Evolutionary conservation across 2,888 invertebrate species (phyloP).

Genomic region (Chymomyza fuscimana): DNA sequence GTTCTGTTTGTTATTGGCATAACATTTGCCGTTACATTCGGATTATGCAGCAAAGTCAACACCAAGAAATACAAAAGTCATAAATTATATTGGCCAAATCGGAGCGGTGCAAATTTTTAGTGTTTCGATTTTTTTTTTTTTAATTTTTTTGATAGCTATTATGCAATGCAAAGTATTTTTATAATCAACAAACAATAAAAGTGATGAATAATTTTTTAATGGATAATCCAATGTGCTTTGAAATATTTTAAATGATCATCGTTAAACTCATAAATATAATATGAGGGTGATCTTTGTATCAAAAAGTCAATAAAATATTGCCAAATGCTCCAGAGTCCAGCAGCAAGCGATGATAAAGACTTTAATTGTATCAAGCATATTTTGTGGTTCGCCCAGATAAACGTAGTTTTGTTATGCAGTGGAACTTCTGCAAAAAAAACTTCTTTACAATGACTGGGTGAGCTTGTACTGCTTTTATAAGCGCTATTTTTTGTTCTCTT

Average conservation of each 20-base stretch:
- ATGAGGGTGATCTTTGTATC: neutral
- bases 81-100: conserved; percentile 67
- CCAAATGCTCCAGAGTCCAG: conserved; percentile 14
- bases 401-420: no score
- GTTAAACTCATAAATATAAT: neutral
- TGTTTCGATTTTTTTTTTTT: neutral
- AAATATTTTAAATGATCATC: neutral
- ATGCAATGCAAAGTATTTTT: conserved; percentile 49
- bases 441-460: no score
- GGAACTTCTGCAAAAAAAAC: no score
- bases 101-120: conserved; percentile 71
- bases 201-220: neutral
- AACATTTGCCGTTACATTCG: conserved; percentile 43
- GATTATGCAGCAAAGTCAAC: conserved; percentile 36
- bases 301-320: neutral
- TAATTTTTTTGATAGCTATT: conserved; percentile 50
- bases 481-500: no score
- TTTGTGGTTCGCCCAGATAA: no score
- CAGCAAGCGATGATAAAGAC: no score
- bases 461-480: no score
- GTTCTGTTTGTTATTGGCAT: conserved; percentile 46
- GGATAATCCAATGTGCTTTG: neutral
- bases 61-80: conserved; percentile 20
- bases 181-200: neutral
- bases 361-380: no score